Base-by-base conservation (phyloP, 23 tunicate species). In the Ascidia mentula region DNA sequence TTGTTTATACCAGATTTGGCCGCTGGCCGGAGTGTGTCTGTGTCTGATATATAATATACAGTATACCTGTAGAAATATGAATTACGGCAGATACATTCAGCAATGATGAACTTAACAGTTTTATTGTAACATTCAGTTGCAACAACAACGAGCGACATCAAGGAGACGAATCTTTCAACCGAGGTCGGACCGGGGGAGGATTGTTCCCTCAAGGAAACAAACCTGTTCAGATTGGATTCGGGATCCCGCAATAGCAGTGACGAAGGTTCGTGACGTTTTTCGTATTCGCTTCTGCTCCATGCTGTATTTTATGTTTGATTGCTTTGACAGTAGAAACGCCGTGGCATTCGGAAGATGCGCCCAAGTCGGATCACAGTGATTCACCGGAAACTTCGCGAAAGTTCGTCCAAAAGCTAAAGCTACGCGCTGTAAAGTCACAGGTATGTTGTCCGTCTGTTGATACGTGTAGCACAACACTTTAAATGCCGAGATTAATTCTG, bases 351-450 rank as follows among this genome's bases (percentile, higher is more conserved):
- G 2, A 53, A 53, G 65, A 26, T 53, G 28, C 13, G 13, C 28
- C 22, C 4, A 53, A 53, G 13, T 53, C 13, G 13, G 13, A 53
- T 3, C 12, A 26, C 7, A 28, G 22, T 28, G 65, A 53, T 20
- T 26, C 13, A 53, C 4, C 24, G 65, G 40, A 45, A n/a, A 45
- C 46, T 42, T 31, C 59, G 13, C 65, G 73, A 73, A 90, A 90
- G 70, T 80, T 84, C 35, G 80, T 90, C 36, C 83, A 90, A 71
- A 90, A 90, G 65, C 53, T 90, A 12, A 90, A 90, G 76, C 82
- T 90, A 1, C 72, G 89, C 37, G 95, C 88, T 1, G 77, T 90
- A 38, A 90, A 84, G 40, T 80, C 95, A 9, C 86, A 86, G 80
- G 90, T 86, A 72, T 4, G 46, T 46, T 32, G 18, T 7, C 31